Base-by-base conservation (phyloP, 2,888 invertebrate genomes). In the Diaperis boleti region DNA sequence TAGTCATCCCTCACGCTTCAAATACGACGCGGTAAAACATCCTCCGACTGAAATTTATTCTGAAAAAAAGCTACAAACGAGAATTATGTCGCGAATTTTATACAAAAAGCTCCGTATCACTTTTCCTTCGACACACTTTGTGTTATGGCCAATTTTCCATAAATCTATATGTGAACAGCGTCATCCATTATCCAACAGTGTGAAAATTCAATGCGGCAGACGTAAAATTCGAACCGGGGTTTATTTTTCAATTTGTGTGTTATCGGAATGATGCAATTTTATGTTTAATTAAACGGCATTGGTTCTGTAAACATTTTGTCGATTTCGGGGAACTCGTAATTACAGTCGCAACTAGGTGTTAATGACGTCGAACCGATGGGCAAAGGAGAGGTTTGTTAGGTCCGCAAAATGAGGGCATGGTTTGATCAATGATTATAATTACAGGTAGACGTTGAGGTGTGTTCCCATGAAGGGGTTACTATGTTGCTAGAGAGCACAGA, bases 1-100 rank as follows among this genome's bases (percentile, higher is more conserved):
- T 39, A 37, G 39, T 39, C 52, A 52, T 52, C 26, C 52, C 52
- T 52, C 52, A 52, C 52, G 52, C 52, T 52, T 52, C 52, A 52
- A 22, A 14, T 26, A 52, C 39, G 52, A 39, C 29, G 37, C 26
- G 39, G 52, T 52, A 52, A 26, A 52, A 52, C 39, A 52, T 37
- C 52, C 52, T 26, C 39, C 17, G 39, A n/a, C 14, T 42, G 35
- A 35, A 49, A 49, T 49, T 17, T 31, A 35, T 42, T 42, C 49
- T 17, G 10, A 18, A 33, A 29, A 49, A 49, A 49, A 47, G 47
- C 35, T 35, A 52, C 37, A 52, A 39, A 37, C 52, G 52, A 52
- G 49, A 49, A 49, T 49, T 49, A 49, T 49, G 49, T 49, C 31
- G 10, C 11, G 35, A 35, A 33, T 33, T 10, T 42, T 20, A 7